Base-by-base conservation (phyloP, 2,113 vertebrate genomes). In the Lathamus discolor region DNA sequence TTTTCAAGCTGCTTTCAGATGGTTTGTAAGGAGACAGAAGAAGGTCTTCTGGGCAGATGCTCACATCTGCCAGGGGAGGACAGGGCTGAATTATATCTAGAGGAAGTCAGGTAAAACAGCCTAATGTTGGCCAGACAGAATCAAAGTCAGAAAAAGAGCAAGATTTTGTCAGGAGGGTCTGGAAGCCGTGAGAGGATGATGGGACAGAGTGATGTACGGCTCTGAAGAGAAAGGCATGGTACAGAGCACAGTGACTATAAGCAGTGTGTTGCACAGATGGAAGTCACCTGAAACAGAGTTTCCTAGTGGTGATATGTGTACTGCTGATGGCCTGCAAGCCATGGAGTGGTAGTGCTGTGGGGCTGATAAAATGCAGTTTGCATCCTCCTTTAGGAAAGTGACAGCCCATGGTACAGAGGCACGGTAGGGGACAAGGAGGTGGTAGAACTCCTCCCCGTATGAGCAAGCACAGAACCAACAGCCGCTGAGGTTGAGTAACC, bases 161-260 rank as follows among this genome's bases (percentile, higher is more conserved):
- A 59, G 35, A 27, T 72, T 89, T 88, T 86, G 6, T 86, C 31
- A 76, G 43, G 35, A 68, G 27, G 25, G 14, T 76, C 46, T 76
- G 70, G 74, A 82, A 79, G 33, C 35, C n/a, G 9, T 0, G 1
- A 48, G 59, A 69, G 4, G 18, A 43, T 2, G 1, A 78, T 51
- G 24, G 81, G 25, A 63, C 1, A 0, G 59, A 76, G 24, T 1
- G 2, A 25, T 6, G 25, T 37, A 22, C 20, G 63, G 39, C 52
- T 46, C 49, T 31, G 43, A 55, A 43, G 52, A 43, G 23, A 35
- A 88, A 43, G 23, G 13, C 6, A 6, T 0, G 0, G 25, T 2
- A 44, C 29, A 74, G 55, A 62, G 27, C 20, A 8, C 0, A 0
- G 19, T 35, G 49, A 31, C 37, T 18, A 18, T 11, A 63, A 68